Conservation (phyloP, 2,888 invertebrate species). For the Iphiclides podalirius region DNA sequence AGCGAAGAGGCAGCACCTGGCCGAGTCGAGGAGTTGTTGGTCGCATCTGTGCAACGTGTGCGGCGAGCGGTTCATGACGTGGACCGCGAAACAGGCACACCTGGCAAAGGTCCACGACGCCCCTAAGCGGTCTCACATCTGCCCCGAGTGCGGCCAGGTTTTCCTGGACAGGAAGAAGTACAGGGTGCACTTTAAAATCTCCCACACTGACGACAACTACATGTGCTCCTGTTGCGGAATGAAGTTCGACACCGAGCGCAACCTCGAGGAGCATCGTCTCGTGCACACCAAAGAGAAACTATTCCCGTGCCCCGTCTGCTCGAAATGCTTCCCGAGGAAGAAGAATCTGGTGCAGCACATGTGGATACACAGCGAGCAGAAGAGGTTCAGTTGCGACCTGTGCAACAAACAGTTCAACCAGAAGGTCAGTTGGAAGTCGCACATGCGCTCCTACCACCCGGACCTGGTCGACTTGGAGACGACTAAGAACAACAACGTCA, state of each 20-base stretch:
- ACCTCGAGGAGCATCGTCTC: conserved; percentile 65
- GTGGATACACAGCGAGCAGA: conserved; percentile 68
- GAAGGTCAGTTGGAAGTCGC: conserved; percentile 65
- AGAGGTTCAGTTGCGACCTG: conserved; percentile 58
- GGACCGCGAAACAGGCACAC: conserved; percentile 54
- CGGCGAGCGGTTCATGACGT: conserved; percentile 55
- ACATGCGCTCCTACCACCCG: conserved; percentile 66
- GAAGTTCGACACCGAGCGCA: conserved; percentile 57
- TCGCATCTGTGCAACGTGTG: conserved; percentile 57
- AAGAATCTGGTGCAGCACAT: conserved; percentile 65
- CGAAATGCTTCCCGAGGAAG: conserved; percentile 62
- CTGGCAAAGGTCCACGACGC: conserved; percentile 49
- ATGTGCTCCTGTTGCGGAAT: conserved; percentile 60
- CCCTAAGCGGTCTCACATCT: conserved; percentile 48
- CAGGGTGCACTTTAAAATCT: conserved; percentile 52
- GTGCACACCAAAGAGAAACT: conserved; percentile 76
- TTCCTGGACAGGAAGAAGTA: conserved; percentile 55
- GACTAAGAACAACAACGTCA: conserved; percentile 49
- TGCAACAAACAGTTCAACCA: conserved; percentile 70
- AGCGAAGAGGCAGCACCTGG: conserved; percentile 53
- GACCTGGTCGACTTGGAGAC: conserved; percentile 48
- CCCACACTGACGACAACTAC: conserved; percentile 60
- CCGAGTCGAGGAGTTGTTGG: conserved; percentile 54
- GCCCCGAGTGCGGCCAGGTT: conserved; percentile 55
- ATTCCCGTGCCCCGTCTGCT: conserved; percentile 71